These are phyloP conservation scores for Menura novaehollandiae DNA, from an alignment of 2,113 vertebrate species.

Conservation along the genomic window DNA sequence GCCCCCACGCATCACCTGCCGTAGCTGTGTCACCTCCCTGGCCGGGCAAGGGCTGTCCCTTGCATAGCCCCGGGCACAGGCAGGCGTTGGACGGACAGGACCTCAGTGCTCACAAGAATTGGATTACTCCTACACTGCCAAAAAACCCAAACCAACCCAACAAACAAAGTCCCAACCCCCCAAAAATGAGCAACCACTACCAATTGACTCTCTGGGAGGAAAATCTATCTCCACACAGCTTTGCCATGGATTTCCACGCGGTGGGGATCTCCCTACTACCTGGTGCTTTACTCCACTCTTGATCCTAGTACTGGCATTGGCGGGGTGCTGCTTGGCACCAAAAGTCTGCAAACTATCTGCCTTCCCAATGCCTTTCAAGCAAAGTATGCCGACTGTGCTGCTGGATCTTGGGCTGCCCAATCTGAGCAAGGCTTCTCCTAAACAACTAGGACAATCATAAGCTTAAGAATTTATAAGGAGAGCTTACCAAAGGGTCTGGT, in stretches of 20 bases:
- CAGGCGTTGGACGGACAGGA: rapidly evolving
- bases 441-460: neutral
- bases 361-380: neutral
- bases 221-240: neutral
- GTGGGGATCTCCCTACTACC: neutral
- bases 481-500: neutral
- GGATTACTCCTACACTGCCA: neutral
- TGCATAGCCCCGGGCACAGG: neutral
- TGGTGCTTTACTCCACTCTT: neutral
- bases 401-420: neutral
- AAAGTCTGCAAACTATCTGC: neutral
- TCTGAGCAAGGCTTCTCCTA: neutral
- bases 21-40: neutral
- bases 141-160: neutral
- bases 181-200: neutral
- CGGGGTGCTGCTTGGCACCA: neutral
- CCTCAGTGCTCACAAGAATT: neutral
- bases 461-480: neutral
- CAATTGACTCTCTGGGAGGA: neutral
- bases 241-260: neutral
- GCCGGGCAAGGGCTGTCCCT: neutral
- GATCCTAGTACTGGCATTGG: neutral
- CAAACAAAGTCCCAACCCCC: neutral
- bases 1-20: rapidly evolving
- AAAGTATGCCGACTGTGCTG: neutral